These are phyloP conservation scores for Crenuchus spilurus DNA, from an alignment of 2,797 vertebrate species.

Conservation along the genomic window DNA sequence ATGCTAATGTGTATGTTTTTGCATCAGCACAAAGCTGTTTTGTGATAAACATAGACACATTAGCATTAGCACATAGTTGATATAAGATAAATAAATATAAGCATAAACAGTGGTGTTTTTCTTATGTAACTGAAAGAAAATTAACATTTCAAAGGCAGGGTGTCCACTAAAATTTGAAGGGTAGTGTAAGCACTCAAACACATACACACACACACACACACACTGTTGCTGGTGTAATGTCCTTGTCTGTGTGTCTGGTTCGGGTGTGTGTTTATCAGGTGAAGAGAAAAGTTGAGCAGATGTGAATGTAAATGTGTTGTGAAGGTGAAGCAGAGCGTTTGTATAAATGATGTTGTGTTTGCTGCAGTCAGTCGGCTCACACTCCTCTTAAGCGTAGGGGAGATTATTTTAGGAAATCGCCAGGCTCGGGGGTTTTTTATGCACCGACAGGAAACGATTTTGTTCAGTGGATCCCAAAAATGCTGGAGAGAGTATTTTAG, in stretches of 20 bases:
- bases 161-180: too few relatives aligned
- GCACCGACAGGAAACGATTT: background rate
- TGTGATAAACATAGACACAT: too few relatives aligned
- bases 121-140: too few relatives aligned
- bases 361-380: slow-evolving; percentile 5
- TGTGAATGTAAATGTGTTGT: slow-evolving; percentile 51
- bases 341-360: slow-evolving; percentile 40
- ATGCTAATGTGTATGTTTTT: too few relatives aligned
- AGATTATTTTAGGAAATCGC: slow-evolving; percentile 32
- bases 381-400: slow-evolving; percentile 26
- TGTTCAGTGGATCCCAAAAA: background rate
- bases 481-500: background rate
- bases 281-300: slow-evolving; percentile 44
- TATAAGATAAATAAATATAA: too few relatives aligned
- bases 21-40: too few relatives aligned
- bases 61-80: too few relatives aligned
- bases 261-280: slow-evolving; percentile 39
- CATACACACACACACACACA: background rate
- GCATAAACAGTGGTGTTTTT: too few relatives aligned
- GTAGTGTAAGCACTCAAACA: background rate
- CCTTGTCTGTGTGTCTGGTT: slow-evolving; percentile 43
- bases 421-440: background rate
- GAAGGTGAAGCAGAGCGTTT: slow-evolving; percentile 50
- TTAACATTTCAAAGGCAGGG: too few relatives aligned
- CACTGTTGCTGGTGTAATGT: slow-evolving; percentile 13